A percentile compares a stretch with the other conserved stretches of the same genome.
Conservation (phyloP, 2,797 vertebrate genomes). For the Oreonectes daqikongensis region DNA sequence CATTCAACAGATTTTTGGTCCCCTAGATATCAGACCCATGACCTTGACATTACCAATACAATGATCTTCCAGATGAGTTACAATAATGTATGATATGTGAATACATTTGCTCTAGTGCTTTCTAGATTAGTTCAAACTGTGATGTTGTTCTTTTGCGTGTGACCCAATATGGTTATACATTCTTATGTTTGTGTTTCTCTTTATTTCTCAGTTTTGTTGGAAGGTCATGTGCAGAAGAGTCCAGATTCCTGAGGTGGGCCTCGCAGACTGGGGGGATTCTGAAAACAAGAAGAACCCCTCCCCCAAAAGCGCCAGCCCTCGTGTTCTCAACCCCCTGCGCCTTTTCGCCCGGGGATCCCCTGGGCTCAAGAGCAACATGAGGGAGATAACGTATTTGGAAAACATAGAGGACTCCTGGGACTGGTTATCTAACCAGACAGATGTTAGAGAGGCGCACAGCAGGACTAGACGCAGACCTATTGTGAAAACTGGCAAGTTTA, state of each 20-base stretch:
- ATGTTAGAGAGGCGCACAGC: constrained; percentile 86
- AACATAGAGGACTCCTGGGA: constrained; percentile 95
- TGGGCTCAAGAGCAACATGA: constrained; percentile 81
- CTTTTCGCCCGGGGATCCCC: constrained; percentile 90
- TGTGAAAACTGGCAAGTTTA: constrained; percentile 99
- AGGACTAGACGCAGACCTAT: constrained; percentile 98
- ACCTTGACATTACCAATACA: background rate
- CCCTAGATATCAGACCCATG: background rate
- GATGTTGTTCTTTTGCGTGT: background rate
- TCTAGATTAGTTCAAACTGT: background rate
- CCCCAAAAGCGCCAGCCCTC: constrained; percentile 83
- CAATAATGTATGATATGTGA: background rate
- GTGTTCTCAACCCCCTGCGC: constrained; percentile 89
- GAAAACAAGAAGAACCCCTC: constrained; percentile 82
- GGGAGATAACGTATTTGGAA: constrained; percentile 87
- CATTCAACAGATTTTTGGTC: background rate
- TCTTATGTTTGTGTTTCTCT: constrained; percentile 37
- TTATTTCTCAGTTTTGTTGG: constrained; percentile 57
- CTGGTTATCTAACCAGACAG: constrained; percentile 97
- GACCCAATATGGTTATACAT: background rate
- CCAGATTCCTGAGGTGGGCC: constrained; percentile 76
- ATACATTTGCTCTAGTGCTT: background rate
- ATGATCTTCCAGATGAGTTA: background rate
- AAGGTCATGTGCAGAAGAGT: constrained; percentile 86
- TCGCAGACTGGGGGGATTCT: constrained; percentile 88